Base-by-base conservation (phyloP, 2,113 vertebrate genomes). In the Vimba vimba region DNA sequence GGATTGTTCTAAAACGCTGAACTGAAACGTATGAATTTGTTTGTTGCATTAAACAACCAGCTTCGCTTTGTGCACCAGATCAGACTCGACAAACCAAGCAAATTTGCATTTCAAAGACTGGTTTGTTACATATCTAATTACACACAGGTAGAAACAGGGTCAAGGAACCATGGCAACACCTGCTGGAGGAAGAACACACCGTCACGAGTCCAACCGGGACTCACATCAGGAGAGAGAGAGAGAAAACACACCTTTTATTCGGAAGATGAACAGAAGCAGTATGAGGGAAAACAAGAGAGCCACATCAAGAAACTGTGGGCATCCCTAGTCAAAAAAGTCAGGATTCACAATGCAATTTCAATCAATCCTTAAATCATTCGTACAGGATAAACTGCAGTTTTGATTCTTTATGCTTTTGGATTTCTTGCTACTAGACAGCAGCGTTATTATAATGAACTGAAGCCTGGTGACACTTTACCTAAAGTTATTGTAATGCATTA, bases 211-310 rank as follows among this genome's bases (percentile, higher is more conserved):
- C 25, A 30, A 60, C 69, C 59, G 55, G 47, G 55, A 86, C 81
- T 17, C 84, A 86, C 88, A 62, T 89, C 86, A 88, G 68, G 33
- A 81, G 78, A 89, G 92, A 90, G 91, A 39, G 39, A 2, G 43
- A 43, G 43, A 43, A 91, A 93, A 94, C 92, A 88, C 85, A 88
- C 85, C 84, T 91, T 95, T 94, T 94, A 95, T 94, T 94, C 84
- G 93, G 91, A 78, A 76, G 81, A 73, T 45, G 85, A 91, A 91
- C 79, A 27, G n/a, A n/a, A n/a, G n/a, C n/a, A n/a, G n/a, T 78
- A 91, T 92, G 91, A 33, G 93, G 92, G 87, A 90, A 93, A 93
- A 93, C 89, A 91, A 92, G 89, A 90, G 83, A 84, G 55, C 59
- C 55, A 92, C 64, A 92, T 91, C 88, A 92, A 87, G 89, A 92